Evolutionary conservation across 2,113 vertebrate species (phyloP).

Genomic region (Lanius collurio): DNA sequence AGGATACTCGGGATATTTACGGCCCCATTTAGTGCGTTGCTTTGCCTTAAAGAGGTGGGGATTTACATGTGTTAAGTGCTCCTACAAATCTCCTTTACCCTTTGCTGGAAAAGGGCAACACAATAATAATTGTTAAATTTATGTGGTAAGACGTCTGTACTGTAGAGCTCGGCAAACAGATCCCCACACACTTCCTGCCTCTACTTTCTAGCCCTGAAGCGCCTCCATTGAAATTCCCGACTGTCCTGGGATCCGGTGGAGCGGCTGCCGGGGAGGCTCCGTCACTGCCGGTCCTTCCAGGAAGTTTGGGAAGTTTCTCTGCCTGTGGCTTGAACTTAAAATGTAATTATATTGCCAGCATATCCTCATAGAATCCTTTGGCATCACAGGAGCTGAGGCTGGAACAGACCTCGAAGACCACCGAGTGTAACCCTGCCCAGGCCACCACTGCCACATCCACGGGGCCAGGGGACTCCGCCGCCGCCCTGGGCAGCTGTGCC

Average conservation of each 20-base stretch:
- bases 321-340: background rate
- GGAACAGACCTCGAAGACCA: background rate
- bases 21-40: slow-evolving; percentile 60
- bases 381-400: rapidly evolving
- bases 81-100: slow-evolving; percentile 80
- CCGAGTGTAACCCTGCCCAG: background rate
- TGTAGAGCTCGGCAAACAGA: slow-evolving; percentile 47
- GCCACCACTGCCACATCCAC: background rate
- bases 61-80: slow-evolving; percentile 74
- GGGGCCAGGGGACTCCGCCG: too few relatives aligned
- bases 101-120: slow-evolving; percentile 79
- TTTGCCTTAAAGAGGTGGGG: slow-evolving; percentile 67
- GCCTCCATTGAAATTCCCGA: background rate
- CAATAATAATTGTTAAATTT: slow-evolving; percentile 76
- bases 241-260: background rate
- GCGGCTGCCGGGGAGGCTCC: background rate
- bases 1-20: slow-evolving; percentile 69
- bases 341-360: background rate
- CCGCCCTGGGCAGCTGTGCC: background rate
- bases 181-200: slow-evolving; percentile 15
- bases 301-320: background rate
- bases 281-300: background rate
- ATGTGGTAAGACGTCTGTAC: slow-evolving; percentile 64
- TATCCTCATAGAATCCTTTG: rapidly evolving
- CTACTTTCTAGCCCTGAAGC: background rate